Conservation (phyloP, 2,888 invertebrate genomes). For the Hetaerina titia region DNA sequence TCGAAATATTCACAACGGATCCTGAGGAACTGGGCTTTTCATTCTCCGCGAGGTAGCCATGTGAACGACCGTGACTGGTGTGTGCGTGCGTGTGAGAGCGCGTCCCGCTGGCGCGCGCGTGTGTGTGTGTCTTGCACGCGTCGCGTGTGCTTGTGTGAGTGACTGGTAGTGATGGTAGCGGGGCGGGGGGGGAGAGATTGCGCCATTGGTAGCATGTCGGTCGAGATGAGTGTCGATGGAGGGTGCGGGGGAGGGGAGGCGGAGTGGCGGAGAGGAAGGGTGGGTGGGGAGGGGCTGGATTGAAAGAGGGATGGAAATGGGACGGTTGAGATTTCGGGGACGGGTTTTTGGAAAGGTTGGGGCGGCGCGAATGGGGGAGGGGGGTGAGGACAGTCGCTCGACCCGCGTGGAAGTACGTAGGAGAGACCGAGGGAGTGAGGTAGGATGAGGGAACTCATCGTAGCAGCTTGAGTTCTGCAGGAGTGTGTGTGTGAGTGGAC, state of each 20-base stretch:
- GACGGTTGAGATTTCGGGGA: not conserved
- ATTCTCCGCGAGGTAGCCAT: conserved; percentile 43
- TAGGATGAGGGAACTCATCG: not conserved
- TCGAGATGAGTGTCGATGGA: not conserved
- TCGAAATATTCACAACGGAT: conserved; percentile 65
- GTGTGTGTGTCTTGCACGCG: not conserved
- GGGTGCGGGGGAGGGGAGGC: not conserved
- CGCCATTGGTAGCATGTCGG: not conserved
- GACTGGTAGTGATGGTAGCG: not conserved
- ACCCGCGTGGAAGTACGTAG: not conserved
- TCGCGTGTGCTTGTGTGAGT: not conserved
- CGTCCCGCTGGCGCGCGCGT: not conserved
- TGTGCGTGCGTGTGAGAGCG: not conserved
- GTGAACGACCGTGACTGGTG: not conserved
- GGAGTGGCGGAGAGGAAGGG: not conserved
- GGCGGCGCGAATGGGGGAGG: not conserved
- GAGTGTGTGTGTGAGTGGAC: not conserved
- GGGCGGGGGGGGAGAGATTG: not conserved
- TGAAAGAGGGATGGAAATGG: conserved; percentile 3
- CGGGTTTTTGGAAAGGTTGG: not conserved
- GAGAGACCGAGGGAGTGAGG: not conserved
- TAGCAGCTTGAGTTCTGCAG: not conserved
- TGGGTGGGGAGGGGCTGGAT: not conserved
- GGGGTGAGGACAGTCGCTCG: not conserved
- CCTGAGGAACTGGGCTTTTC: conserved; percentile 44